Evolutionary conservation across 1,140 invertebrate genomes (phyloP).

Genomic region (Pseudomyrmex gracilis): DNA sequence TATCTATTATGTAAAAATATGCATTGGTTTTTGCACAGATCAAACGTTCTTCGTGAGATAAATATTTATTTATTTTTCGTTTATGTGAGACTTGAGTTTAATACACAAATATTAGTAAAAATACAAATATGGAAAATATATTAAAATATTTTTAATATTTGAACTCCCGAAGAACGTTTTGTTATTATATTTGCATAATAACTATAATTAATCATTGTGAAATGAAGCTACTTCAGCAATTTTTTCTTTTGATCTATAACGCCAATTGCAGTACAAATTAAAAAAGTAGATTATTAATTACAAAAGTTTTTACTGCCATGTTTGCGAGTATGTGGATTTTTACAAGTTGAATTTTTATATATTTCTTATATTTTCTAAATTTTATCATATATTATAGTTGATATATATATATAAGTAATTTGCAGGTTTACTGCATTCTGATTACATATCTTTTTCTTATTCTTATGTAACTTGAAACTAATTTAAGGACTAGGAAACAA

Average conservation of each 20-base stretch:
- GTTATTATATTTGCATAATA: conserved; percentile 28
- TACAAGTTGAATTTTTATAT: too few species aligned
- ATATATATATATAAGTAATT: not conserved
- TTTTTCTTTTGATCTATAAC: conserved; percentile 21
- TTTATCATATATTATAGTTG: not conserved
- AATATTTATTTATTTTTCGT: not conserved
- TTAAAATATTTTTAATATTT: not conserved
- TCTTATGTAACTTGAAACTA: conserved; percentile 10
- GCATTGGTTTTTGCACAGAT: conserved; percentile 44
- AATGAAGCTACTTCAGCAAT: conserved; percentile 28
- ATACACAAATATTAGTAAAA: not conserved
- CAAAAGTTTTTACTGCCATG: not conserved
- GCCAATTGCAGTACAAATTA: conserved; percentile 17
- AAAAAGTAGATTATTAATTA: conserved; percentile 24
- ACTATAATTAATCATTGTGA: conserved; percentile 34
- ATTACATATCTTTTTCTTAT: conserved; percentile 9
- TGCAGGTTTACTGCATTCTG: not conserved
- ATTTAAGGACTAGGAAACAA: conserved; percentile 12
- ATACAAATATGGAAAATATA: not conserved
- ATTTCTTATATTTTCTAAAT: too few species aligned
- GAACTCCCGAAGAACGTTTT: conserved; percentile 43
- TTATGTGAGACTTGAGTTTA: conserved; percentile 2
- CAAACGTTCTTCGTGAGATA: conserved; percentile 33
- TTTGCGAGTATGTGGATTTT: not conserved
- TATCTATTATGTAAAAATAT: conserved; percentile 31